phyloP scores from a whole-genome alignment of 2,888 invertebrate genomes.

The Yponomeuta evonymella region DNA sequence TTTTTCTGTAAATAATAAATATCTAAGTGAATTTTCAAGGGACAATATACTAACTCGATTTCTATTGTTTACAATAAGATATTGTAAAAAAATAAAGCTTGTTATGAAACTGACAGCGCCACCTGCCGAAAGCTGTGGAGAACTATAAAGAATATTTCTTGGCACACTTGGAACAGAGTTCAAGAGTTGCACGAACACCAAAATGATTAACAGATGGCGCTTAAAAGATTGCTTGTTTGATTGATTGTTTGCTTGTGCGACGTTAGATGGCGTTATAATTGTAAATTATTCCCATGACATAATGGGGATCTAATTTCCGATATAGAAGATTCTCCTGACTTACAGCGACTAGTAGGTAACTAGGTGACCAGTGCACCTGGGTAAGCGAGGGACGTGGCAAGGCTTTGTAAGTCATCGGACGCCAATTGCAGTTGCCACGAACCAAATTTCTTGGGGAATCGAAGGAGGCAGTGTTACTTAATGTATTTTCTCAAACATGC shows the following conservation, averaged over 20 bases:
- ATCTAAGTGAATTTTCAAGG: no score
- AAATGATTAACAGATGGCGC: constrained; percentile 7
- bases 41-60: no score
- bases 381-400: no score
- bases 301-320: no score
- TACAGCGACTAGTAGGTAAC: no score
- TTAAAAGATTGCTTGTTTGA: not conserved
- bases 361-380: no score
- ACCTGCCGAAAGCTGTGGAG: not conserved
- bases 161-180: not conserved
- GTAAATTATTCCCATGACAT: not conserved
- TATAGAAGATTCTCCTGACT: no score
- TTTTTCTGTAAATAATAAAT: not conserved
- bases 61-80: not conserved
- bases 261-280: not conserved
- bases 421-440: no score
- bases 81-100: not conserved
- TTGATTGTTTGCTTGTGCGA: not conserved
- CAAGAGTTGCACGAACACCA: not conserved
- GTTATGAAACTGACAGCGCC: not conserved
- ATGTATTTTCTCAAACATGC: no score
- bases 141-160: not conserved
- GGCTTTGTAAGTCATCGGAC: no score
- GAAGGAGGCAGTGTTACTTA: no score
- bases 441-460: no score